Percentiles rank a stretch among this genome's conserved stretches.
Conservation (phyloP, 1,140 invertebrate species). For the Drosophila melanica region DNA sequence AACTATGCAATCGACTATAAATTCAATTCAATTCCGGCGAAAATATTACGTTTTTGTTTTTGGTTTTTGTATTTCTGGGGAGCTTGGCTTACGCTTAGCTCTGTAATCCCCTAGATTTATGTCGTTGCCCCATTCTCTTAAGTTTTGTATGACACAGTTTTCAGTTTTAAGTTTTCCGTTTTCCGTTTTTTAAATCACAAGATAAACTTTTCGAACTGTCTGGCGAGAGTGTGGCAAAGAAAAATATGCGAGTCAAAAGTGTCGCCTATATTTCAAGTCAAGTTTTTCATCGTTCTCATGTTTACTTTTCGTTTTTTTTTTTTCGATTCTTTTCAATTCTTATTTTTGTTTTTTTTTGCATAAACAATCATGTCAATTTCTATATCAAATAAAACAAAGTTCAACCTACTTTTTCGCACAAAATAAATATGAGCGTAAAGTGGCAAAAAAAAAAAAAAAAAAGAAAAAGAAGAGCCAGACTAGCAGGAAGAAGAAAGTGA, state of each 20-base stretch:
- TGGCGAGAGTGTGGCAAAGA: neutral
- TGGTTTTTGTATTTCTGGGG: constrained; percentile 1
- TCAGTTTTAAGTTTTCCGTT: constrained; percentile 27
- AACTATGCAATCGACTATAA: constrained; percentile 12
- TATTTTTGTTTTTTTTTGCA: constrained; percentile 40
- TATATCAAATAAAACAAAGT: constrained; percentile 77
- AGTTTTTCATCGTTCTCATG: constrained; percentile 24
- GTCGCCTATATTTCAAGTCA: constrained; percentile 27
- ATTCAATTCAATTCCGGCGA: constrained; percentile 16
- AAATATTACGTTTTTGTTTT: neutral
- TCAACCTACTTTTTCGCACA: constrained; percentile 50
- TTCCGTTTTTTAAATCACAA: constrained; percentile 22
- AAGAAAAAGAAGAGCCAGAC: neutral
- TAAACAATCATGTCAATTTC: constrained; percentile 78
- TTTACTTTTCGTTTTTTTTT: constrained; percentile 32
- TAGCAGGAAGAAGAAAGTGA: constrained; percentile 44
- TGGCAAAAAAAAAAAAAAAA: constrained; percentile 42
- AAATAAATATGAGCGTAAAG: constrained; percentile 59
- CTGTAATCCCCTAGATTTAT: constrained; percentile 40
- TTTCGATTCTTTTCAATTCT: constrained; percentile 31
- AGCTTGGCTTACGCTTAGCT: constrained; percentile 26
- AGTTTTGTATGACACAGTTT: constrained; percentile 36
- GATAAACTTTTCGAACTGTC: constrained; percentile 60
- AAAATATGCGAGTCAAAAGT: constrained; percentile 33
- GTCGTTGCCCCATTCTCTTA: too few species aligned